Conservation (phyloP, 2,113 vertebrate genomes). For the Pogona vitticeps region DNA sequence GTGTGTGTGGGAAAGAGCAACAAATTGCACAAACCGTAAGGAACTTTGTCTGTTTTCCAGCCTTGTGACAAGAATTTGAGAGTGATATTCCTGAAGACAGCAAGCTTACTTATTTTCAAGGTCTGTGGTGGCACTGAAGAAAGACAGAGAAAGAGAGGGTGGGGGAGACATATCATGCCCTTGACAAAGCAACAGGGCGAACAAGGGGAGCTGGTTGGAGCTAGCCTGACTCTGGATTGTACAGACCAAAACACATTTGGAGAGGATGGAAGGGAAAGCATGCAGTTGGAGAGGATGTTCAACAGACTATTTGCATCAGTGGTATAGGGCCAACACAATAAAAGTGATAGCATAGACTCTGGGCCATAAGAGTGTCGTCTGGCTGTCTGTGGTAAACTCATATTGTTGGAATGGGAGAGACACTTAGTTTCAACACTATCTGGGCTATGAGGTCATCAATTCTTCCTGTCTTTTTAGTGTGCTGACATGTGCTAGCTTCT, state of each 20-base stretch:
- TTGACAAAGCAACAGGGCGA: constrained; percentile 65
- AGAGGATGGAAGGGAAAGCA: constrained; percentile 39
- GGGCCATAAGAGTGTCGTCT: neutral
- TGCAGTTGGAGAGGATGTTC: constrained; percentile 55
- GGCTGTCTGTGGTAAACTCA: constrained; percentile 62
- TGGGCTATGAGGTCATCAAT: constrained; percentile 14
- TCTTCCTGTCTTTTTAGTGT: neutral
- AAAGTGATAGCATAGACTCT: constrained; percentile 52
- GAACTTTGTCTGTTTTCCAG: constrained; percentile 38
- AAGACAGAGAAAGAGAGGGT: neutral
- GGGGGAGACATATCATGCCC: constrained; percentile 47
- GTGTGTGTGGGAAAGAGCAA: too few species aligned
- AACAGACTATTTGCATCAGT: constrained; percentile 56
- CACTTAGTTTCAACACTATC: neutral
- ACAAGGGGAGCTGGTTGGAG: constrained; percentile 68
- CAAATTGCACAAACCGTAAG: rapidly evolving
- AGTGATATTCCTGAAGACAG: constrained; percentile 27
- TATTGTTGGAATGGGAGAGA: constrained; percentile 62
- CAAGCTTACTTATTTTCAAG: constrained; percentile 45
- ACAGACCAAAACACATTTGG: constrained; percentile 46
- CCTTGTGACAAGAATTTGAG: constrained; percentile 9
- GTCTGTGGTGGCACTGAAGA: constrained; percentile 29
- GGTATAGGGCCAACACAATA: constrained; percentile 51
- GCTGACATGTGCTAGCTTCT: constrained; percentile 36
- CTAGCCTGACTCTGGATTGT: constrained; percentile 53